Evolutionary conservation across 2,888 invertebrate genomes (phyloP).

Genomic region (Ophion ventricosus): DNA sequence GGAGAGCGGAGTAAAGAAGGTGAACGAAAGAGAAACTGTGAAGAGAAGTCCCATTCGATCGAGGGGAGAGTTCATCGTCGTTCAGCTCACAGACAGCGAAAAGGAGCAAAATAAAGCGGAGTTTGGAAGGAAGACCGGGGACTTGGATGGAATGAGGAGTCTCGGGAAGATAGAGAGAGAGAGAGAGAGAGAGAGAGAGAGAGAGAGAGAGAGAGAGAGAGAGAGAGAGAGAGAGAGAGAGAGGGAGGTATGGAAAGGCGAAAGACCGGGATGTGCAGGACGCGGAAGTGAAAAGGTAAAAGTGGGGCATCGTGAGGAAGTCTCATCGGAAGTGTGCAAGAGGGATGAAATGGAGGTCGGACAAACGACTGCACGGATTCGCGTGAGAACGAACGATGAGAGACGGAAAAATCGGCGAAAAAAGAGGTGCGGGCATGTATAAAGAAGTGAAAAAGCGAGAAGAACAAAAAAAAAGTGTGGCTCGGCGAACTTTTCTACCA

Average conservation of each 20-base stretch:
- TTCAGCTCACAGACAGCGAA: conserved; percentile 44
- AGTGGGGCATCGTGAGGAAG: conserved; percentile 53
- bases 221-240: not conserved
- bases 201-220: conserved; percentile 2
- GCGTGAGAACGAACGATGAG: conserved; percentile 47
- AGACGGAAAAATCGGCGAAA: conserved; percentile 30
- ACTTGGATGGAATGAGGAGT: conserved; percentile 18
- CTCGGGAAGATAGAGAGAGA: not conserved
- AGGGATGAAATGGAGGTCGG: conserved; percentile 37
- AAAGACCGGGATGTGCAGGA: conserved; percentile 43
- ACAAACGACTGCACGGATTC: conserved; percentile 47
- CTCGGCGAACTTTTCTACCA: conserved; percentile 34
- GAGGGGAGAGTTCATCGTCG: conserved; percentile 57
- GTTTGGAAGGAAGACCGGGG: conserved; percentile 28
- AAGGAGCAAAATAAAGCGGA: conserved; percentile 33
- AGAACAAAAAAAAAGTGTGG: conserved; percentile 21
- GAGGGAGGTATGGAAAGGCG: conserved; percentile 16
- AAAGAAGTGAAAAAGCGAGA: conserved; percentile 24
- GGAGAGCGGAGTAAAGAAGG: conserved; percentile 5
- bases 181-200: not conserved
- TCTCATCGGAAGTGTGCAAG: conserved; percentile 43
- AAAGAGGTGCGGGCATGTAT: conserved; percentile 16
- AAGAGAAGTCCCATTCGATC: conserved; percentile 54
- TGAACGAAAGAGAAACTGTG: conserved; percentile 21
- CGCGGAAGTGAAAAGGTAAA: conserved; percentile 61